A percentile compares a stretch with the other conserved stretches of the same genome.
phyloP scores from a whole-genome alignment of 2,797 vertebrate species.

The Podargus strigoides region DNA sequence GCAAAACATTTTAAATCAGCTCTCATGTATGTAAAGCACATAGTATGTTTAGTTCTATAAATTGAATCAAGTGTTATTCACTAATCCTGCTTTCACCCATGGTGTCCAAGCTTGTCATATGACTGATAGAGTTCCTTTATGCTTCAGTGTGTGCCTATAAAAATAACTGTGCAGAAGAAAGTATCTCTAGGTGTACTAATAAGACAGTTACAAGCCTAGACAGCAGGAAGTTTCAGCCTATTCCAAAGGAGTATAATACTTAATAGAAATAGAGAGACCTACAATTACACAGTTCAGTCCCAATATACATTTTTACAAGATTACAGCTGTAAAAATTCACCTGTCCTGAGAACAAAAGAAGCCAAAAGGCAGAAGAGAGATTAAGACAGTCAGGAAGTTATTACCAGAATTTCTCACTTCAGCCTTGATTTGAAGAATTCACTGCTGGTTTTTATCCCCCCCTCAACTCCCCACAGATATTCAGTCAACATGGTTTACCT shows the following conservation, averaged over 20 bases:
- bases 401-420: neutral
- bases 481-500: neutral
- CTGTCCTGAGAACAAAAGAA: neutral
- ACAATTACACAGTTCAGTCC: neutral
- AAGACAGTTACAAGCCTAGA: neutral
- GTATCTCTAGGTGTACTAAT: neutral
- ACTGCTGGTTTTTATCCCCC: neutral
- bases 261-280: neutral
- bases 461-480: neutral
- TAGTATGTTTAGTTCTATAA: neutral
- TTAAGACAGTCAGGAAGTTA: neutral
- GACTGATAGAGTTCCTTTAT: neutral
- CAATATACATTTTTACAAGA: neutral
- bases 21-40: rapidly evolving
- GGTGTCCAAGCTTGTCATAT: neutral
- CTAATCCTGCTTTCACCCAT: neutral
- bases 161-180: neutral
- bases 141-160: neutral
- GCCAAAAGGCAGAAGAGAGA: neutral
- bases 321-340: neutral
- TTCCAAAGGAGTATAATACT: neutral
- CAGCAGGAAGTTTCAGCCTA: neutral
- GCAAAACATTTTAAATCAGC: neutral
- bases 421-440: neutral
- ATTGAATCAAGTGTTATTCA: rapidly evolving